Percentiles rank a stretch among this genome's conserved stretches.
Evolutionary conservation across 2,888 invertebrate species (phyloP).

Genomic region (Rhaphigaster nebulosa): DNA sequence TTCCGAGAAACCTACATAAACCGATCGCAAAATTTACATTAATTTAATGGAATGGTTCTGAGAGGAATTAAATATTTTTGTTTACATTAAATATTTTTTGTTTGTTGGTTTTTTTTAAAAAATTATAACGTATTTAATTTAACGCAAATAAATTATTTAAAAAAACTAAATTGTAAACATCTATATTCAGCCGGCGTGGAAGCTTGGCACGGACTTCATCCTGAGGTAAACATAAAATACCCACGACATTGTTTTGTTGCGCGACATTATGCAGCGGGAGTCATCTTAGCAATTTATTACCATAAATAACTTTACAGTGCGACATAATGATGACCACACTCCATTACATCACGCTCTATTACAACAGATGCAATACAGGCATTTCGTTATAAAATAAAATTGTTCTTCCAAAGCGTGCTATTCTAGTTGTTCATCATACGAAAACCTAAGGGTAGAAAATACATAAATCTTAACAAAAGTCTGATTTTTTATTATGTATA

Average conservation of each 20-base stretch:
- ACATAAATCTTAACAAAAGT: no score
- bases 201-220: neutral
- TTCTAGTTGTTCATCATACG: no score
- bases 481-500: no score
- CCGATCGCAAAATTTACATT: no score
- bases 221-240: neutral
- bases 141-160: no score
- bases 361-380: neutral
- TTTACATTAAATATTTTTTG: no score
- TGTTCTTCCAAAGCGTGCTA: neutral
- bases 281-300: neutral
- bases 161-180: neutral
- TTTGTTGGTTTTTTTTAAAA: no score
- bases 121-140: no score
- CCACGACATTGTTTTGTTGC: neutral
- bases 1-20: no score
- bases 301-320: neutral
- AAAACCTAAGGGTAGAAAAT: no score
- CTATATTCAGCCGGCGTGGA: neutral
- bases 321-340: neutral
- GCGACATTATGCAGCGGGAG: neutral
- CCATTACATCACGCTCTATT: neutral
- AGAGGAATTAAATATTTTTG: no score
- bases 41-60: no score
- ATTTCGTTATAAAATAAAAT: neutral